Evolutionary conservation across 2,888 invertebrate species (phyloP), one percentile per base, ranked within the genome.

Genomic region (Cenopis cana): DNA sequence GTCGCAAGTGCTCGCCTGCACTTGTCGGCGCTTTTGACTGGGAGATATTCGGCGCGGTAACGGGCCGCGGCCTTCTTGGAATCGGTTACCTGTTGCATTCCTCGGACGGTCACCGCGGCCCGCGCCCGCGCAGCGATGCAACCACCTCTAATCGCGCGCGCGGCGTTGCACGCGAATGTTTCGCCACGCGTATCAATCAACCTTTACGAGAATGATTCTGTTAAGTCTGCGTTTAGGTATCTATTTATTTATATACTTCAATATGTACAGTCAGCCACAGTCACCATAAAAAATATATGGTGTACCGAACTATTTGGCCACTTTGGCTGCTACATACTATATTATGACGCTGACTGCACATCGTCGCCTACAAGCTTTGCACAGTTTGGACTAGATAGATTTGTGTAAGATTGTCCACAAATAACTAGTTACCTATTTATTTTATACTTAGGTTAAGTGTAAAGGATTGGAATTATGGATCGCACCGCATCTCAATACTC

Each of bases 71-170:
- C 92, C 92, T 93, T 93, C 93, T 91, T 87, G 92, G 93, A 93
- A 93, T 90, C 88, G 91, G 91, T 91, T 93, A 93, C 93, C 93
- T 93, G 93, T 91, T 89, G 91, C 93, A 93, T 93, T 93, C 93
- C 91, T 85, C 78, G 84, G 89, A 85, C 89, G 89, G 90, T 81
- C 86, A 85, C 81, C 80, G 84, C 86, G 78, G 81, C 75, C 74
- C 74, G 76, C 76, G 73, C 77, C 49, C 68, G 66, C 66, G 73
- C 73, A 64, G 56, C 74, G 76, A 76, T 85, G 85, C 88, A 87
- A 64, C 72, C 54, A 64, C 72, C 72, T 71, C 71, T 72, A 62
- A 72, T 72, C 68, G 52, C 33, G 61, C 68, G 46, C 29, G 29
- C 20, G 6, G 38, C 33, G 46, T 54, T 65, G 69, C 69, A 70